Base-by-base conservation (phyloP, 2,113 vertebrate species). In the Crypturellus undulatus region DNA sequence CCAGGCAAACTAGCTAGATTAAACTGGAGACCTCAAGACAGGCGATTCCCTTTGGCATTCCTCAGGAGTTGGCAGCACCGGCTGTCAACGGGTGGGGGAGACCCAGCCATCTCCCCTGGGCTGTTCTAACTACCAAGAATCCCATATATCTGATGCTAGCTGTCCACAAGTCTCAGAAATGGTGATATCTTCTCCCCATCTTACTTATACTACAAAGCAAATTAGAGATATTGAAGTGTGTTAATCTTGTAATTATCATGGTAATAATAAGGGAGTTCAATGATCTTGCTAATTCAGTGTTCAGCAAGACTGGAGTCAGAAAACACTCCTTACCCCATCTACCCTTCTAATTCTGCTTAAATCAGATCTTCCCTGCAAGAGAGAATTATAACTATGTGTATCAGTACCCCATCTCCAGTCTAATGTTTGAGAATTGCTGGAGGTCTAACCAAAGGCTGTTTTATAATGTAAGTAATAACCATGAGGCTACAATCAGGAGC, bases 241-340 rank as follows among this genome's bases (percentile, higher is more conserved):
- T 86, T 97, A 95, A 97, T 96, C 90, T 77, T 69, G 80, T 95
- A 94, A 96, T 96, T 96, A 97, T 88, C 94, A 79, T 32, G 79
- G 94, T 94, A 93, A 95, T 96, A 97, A 97, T 93, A 84, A 97
- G 88, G 83, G 83, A 86, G 93, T 96, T 96, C 96, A 95, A 96
- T 94, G 94, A 96, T 92, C 94, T 96, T 86, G 80, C 79, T 96
- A 94, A 96, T 96, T 92, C 91, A 78, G 87, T 94, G 87, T 94
- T 95, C 96, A 87, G 85, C 12, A 0, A 92, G 94, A 62, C 85
- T 75, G 79, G 69, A 72, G 79, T 64, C 86, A 63, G 90, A 97
- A 94, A 94, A 90, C 49, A 65, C 43, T 84, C 86, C 67, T 93
- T 94, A 84, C 28, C n/a, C 72, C 58, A 87, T 72, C 80, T 42